Percentiles rank a stretch among this genome's conserved stretches.
Conservation (phyloP, 2,888 invertebrate genomes). For the Harpalus rubripes region DNA sequence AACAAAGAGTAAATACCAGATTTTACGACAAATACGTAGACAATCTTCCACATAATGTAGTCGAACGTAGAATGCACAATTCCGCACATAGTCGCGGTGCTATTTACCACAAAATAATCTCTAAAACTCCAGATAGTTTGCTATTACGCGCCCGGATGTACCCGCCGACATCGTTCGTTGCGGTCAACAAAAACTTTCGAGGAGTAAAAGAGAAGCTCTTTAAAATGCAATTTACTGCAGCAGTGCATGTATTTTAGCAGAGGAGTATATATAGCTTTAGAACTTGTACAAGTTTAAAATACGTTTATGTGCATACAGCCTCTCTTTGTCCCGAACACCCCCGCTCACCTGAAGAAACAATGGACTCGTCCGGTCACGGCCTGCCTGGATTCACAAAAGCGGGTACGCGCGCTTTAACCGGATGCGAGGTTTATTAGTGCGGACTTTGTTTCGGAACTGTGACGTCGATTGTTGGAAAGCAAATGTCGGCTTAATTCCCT, state of each 20-base stretch:
- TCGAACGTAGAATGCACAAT: background rate
- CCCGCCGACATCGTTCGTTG: slow-evolving; percentile 47
- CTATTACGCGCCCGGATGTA: slow-evolving; percentile 27
- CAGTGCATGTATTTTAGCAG: slow-evolving; percentile 62
- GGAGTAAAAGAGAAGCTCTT: slow-evolving; percentile 60
- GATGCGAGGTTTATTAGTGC: slow-evolving; percentile 58
- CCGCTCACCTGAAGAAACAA: slow-evolving; percentile 61
- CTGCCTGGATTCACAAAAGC: slow-evolving; percentile 52
- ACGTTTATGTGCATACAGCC: slow-evolving; percentile 58
- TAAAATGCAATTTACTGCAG: slow-evolving; percentile 64
- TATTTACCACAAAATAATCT: slow-evolving; percentile 40
- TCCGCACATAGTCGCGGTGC: slow-evolving; percentile 32
- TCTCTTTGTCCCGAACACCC: slow-evolving; percentile 26
- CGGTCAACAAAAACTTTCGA: slow-evolving; percentile 62
- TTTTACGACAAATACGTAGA: slow-evolving; percentile 29
- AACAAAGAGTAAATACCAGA: slow-evolving; percentile 15
- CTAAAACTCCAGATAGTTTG: slow-evolving; percentile 49
- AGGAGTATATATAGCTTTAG: slow-evolving; percentile 48
- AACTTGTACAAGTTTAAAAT: slow-evolving; percentile 62
- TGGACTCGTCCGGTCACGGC: slow-evolving; percentile 50
- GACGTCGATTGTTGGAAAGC: slow-evolving; percentile 58
- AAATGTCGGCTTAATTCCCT: slow-evolving; percentile 56
- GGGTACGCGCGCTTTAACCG: slow-evolving; percentile 39
- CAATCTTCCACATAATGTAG: slow-evolving; percentile 7
- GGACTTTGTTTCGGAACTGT: slow-evolving; percentile 53